Base-by-base conservation (phyloP, 64 coral and sea anemone species). In the Astreopora myriophthalma region DNA sequence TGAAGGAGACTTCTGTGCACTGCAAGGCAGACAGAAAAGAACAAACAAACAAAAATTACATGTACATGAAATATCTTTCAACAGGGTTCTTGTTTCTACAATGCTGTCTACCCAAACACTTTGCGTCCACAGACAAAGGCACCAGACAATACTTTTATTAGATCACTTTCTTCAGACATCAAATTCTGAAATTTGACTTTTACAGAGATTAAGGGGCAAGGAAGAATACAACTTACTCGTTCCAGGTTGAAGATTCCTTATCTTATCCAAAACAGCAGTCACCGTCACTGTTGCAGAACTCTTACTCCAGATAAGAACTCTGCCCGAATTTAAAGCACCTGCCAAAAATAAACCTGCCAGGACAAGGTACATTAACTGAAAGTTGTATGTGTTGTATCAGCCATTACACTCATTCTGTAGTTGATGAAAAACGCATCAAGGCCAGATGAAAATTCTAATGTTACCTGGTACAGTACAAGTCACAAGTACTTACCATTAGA, bases 401-500 rank as follows among this genome's bases (percentile, higher is more conserved):
- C n/a, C n/a, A n/a, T n/a, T n/a, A n/a, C n/a, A n/a, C n/a, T n/a
- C n/a, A n/a, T n/a, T n/a, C n/a, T n/a, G n/a, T n/a, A n/a, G n/a
- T n/a, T n/a, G n/a, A n/a, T n/a, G n/a, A n/a, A n/a, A n/a, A n/a
- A n/a, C n/a, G n/a, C n/a, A n/a, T n/a, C n/a, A n/a, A n/a, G n/a
- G n/a, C n/a, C n/a, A n/a, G n/a, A n/a, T n/a, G n/a, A n/a, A n/a
- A n/a, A n/a, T n/a, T n/a, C n/a, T 55, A 8, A 44, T 44, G 40
- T 44, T 5, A 44, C 1, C 11, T 11, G 40, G 11, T 44, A 5
- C 40, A 44, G 6, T 16, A 58, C 10, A 1, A 3, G 3, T 23
- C 25, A 29, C 23, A 19, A 71, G 10, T 6, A 38, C 64, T 93
- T 93, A 98, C 96, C 96, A 98, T 93, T 95, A 2, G 94, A 80